Evolutionary conservation across 2,888 invertebrate species (phyloP).

Genomic region (Tachystola acroxantha): DNA sequence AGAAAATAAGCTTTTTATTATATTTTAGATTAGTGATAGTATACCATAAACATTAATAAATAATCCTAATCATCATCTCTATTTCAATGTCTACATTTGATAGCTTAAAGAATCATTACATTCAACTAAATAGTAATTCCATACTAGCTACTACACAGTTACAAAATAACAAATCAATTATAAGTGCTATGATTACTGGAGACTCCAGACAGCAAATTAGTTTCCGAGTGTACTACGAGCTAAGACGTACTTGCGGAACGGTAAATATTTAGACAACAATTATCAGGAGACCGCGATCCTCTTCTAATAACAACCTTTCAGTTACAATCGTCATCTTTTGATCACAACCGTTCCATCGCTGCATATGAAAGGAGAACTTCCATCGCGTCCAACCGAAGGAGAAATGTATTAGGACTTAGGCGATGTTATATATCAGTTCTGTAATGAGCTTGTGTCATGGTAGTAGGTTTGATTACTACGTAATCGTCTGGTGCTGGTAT

Average conservation of each 20-base stretch:
- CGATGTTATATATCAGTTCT: not conserved
- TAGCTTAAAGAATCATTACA: too few species aligned
- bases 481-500: constrained; percentile 59
- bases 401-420: not conserved
- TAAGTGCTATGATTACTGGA: too few species aligned
- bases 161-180: too few species aligned
- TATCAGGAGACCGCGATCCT: constrained; percentile 58
- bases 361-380: constrained; percentile 3
- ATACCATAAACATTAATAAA: too few species aligned
- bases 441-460: constrained; percentile 19
- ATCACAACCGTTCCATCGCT: constrained; percentile 23
- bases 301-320: constrained; percentile 37
- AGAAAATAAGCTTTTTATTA: too few species aligned
- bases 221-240: constrained; percentile 39
- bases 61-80: too few species aligned
- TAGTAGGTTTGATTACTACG: constrained; percentile 59
- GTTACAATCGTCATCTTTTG: constrained; percentile 11
- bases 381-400: not conserved
- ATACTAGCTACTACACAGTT: too few species aligned
- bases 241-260: constrained; percentile 47
- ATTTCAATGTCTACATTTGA: too few species aligned
- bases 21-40: too few species aligned
- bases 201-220: constrained; percentile 19
- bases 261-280: constrained; percentile 72
- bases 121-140: too few species aligned